Evolutionary conservation across 1,140 invertebrate genomes (phyloP).

Genomic region (Platorchestia sp.): DNA sequence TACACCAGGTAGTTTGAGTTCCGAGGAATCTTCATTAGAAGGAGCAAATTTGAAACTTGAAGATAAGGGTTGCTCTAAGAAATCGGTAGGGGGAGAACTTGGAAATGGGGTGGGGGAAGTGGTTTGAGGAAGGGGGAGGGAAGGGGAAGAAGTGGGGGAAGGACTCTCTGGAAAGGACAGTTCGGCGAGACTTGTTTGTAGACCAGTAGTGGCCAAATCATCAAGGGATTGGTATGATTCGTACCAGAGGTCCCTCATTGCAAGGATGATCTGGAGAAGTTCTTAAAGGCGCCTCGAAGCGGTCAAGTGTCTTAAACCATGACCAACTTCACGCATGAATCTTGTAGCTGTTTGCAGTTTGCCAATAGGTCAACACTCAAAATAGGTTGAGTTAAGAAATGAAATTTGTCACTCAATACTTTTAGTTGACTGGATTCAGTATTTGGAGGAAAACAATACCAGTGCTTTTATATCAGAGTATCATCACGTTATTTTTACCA

Average conservation of each 20-base stretch:
- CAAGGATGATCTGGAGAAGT: not conserved
- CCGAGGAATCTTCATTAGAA: not conserved
- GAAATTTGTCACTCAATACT: no score
- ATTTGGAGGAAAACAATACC: not conserved
- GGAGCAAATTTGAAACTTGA: not conserved
- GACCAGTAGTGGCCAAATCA: constrained; percentile 48
- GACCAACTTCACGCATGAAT: not conserved
- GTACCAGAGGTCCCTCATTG: constrained; percentile 47
- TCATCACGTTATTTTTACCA: not conserved
- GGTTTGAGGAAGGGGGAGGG: constrained; percentile 44
- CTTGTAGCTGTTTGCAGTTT: not conserved
- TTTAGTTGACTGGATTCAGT: not conserved
- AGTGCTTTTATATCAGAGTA: not conserved
- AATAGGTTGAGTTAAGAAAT: not conserved
- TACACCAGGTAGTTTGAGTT: not conserved
- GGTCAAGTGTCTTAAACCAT: not conserved
- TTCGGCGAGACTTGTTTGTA: constrained; percentile 49
- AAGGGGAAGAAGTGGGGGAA: constrained; percentile 52
- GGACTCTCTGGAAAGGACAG: constrained; percentile 52
- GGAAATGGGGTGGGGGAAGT: constrained; percentile 30
- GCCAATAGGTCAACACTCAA: no score
- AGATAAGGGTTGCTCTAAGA: constrained; percentile 25
- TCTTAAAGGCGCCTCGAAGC: not conserved
- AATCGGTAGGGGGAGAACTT: constrained; percentile 8
- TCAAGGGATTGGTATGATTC: constrained; percentile 48